A percentile compares a stretch with the other conserved stretches of the same genome.
Evolutionary conservation across 2,113 vertebrate species (phyloP).

Genomic region (Herpetotheres cachinnans): DNA sequence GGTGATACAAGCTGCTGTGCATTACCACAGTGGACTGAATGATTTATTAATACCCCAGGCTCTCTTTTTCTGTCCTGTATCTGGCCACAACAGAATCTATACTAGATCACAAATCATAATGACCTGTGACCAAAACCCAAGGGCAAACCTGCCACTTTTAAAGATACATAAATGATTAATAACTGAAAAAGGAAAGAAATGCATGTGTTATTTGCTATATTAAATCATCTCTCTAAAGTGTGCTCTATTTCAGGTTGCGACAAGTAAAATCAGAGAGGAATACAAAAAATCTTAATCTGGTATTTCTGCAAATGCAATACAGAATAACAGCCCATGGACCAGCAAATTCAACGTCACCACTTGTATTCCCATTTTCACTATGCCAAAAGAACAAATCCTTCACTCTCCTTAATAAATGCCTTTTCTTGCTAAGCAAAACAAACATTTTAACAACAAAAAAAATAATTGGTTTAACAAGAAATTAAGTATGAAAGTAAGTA

Average conservation of each 20-base stretch:
- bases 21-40: background rate
- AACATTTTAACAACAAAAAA: background rate
- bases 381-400: background rate
- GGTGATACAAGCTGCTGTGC: background rate
- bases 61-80: background rate
- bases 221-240: background rate
- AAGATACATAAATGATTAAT: slow-evolving; percentile 5
- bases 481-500: background rate
- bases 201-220: background rate
- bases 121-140: slow-evolving; percentile 14
- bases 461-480: background rate
- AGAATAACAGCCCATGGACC: background rate
- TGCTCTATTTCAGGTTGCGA: background rate
- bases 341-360: background rate
- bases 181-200: background rate
- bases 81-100: background rate
- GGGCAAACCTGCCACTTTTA: background rate
- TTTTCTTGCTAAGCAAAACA: background rate
- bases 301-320: background rate
- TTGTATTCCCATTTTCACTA: background rate
- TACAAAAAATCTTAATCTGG: background rate
- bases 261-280: background rate
- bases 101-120: background rate
- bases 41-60: slow-evolving; percentile 32
- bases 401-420: background rate